These are phyloP conservation scores for Puma concolor DNA, from an alignment of 2,113 vertebrate genomes.

Conservation along the genomic window DNA sequence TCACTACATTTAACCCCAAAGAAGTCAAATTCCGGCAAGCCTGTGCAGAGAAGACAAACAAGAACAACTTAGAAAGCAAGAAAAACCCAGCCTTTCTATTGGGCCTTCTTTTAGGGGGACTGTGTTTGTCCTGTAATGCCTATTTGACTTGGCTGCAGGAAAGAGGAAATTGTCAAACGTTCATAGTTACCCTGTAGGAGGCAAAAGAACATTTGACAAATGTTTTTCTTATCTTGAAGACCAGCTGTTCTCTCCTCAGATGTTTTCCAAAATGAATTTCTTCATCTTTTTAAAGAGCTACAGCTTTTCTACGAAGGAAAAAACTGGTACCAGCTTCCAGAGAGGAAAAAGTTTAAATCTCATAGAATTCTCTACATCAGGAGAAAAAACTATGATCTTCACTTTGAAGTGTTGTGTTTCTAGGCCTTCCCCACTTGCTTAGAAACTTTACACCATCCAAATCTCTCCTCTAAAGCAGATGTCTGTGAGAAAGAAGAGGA, in stretches of 20 bases:
- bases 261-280: slow-evolving; percentile 8
- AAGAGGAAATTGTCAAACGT: background rate
- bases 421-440: background rate
- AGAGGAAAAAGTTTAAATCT: slow-evolving; percentile 26
- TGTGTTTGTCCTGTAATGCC: background rate
- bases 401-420: slow-evolving; percentile 51
- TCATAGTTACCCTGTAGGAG: background rate
- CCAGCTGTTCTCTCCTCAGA: background rate
- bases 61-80: background rate
- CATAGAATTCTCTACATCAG: background rate
- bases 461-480: slow-evolving; percentile 33
- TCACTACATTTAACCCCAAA: background rate
- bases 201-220: background rate
- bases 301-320: slow-evolving; percentile 31
- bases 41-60: background rate
- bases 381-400: background rate
- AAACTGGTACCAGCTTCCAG: slow-evolving; percentile 8
- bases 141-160: background rate
- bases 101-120: background rate
- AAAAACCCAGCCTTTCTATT: background rate
- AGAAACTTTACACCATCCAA: background rate
- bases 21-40: background rate
- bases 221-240: background rate
- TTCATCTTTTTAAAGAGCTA: slow-evolving; percentile 30
- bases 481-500: background rate